Conservation (phyloP, 2,888 invertebrate genomes). For the Protonemura montana region DNA sequence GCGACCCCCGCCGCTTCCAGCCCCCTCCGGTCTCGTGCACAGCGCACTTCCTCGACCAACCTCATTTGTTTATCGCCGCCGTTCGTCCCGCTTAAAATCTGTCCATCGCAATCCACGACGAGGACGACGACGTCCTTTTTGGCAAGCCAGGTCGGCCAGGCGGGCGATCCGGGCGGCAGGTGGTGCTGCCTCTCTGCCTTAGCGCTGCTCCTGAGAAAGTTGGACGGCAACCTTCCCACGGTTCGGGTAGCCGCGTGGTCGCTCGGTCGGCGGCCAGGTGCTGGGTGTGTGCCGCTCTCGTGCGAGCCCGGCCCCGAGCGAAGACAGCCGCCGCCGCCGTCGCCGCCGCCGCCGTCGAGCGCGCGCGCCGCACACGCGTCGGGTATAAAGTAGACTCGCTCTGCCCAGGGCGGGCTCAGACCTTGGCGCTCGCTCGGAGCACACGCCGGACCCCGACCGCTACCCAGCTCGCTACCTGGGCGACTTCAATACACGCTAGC, state of each 20-base stretch:
- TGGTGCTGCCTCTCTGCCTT: background rate
- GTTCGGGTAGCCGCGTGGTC: constrained; percentile 35
- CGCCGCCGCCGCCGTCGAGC: background rate
- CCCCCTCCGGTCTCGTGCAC: background rate
- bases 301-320: constrained; percentile 21
- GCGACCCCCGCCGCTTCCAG: too few relatives aligned
- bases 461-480: background rate
- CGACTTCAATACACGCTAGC: background rate
- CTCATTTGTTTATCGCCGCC: background rate
- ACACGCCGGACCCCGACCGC: background rate
- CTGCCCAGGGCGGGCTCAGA: constrained; percentile 46
- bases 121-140: background rate
- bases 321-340: constrained; percentile 21
- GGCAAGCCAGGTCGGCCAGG: background rate
- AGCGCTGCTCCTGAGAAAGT: constrained; percentile 23
- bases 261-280: constrained; percentile 1
- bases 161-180: constrained; percentile 4
- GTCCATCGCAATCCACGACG: background rate
- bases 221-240: constrained; percentile 45
- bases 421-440: constrained; percentile 36
- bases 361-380: constrained; percentile 43
- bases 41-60: background rate
- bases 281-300: too few relatives aligned
- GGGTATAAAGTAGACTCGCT: constrained; percentile 46
- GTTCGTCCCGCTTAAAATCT: background rate